Base-by-base conservation (phyloP, 2,888 invertebrate species). In the Tiphia femorata region DNA sequence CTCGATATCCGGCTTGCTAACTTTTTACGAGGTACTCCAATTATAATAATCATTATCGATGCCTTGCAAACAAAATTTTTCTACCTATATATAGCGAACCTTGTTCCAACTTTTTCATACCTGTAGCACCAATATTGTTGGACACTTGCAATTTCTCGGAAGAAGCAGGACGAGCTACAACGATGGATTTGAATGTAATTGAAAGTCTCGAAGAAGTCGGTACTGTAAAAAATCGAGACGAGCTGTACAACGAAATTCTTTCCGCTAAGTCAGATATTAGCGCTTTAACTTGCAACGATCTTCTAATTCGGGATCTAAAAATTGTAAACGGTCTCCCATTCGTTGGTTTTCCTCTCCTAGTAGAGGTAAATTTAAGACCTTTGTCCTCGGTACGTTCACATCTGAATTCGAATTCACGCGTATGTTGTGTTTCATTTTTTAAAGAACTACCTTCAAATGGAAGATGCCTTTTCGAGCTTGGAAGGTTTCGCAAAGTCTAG, bases 111-210 rank as follows among this genome's bases (percentile, higher is more conserved):
- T 14, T 33, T 8, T 33, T 33, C 14, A 5, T 62, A 56, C 50
- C 84, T 85, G 37, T 80, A 93, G 93, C 89, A 33, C 88, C 93
- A 0, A 95, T 96, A 58, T 80, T 95, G 40, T 84, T 93, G 67
- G 96, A 96, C 77, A 95, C 95, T 0, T 89, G 91, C 0, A 94
- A 93, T 75, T 89, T 95, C 67, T 89, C 89, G 0, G 84, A 85
- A 25, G 86, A 87, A 17, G 90, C 91, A 0, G 88, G 89, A 42
- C 89, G 91, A 64, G 90, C 88, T 0, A 93, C 90, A 0, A 84
- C 86, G 0, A 86, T 88, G 41, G 96, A 96, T 76, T 73, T 86
- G 8, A 84, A 87, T 46, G 86, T 91, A 1, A 85, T 88, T 0
- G 61, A 78, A 1, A 83, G 85, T 48, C 81, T 95, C 10, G 91